These are phyloP conservation scores for Megalonaias nervosa DNA, from an alignment of 1,140 invertebrate species.

Conservation along the genomic window DNA sequence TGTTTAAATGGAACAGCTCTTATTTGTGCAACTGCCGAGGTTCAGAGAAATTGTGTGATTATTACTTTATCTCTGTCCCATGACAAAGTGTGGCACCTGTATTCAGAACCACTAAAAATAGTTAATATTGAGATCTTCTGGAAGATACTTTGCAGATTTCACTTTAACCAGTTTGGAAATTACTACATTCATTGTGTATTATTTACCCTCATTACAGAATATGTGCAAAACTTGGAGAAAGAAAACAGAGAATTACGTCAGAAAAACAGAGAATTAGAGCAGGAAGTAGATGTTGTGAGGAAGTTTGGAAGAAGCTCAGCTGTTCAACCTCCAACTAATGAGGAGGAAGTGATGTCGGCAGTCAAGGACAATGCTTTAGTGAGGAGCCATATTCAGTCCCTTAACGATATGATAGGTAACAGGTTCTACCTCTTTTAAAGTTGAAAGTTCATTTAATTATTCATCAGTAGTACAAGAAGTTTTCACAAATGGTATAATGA, in stretches of 20 bases:
- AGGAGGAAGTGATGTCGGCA: constrained; percentile 45
- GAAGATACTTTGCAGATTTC: no score
- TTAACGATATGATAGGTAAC: constrained; percentile 68
- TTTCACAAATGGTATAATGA: no score
- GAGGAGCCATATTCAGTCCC: constrained; percentile 60
- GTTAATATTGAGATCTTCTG: no score
- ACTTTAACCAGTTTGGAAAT: neutral
- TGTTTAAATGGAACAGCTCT: no score
- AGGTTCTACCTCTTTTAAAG: no score
- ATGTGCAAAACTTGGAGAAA: constrained; percentile 54
- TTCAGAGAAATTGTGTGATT: no score
- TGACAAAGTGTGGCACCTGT: no score
- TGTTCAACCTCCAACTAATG: constrained; percentile 18
- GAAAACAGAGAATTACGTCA: constrained; percentile 57
- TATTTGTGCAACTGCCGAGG: no score
- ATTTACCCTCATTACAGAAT: constrained; percentile 44
- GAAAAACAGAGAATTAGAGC: constrained; percentile 55
- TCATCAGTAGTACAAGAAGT: no score
- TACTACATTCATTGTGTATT: neutral
- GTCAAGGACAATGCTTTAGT: constrained; percentile 60
- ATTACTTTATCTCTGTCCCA: no score
- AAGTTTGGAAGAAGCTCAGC: constrained; percentile 45
- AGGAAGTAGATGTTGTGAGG: constrained; percentile 44
- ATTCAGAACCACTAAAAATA: no score
- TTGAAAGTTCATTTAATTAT: no score